Percentiles rank a stretch among this genome's conserved stretches.
Conservation (phyloP, 2,113 vertebrate species). For the Catharus minimus region DNA sequence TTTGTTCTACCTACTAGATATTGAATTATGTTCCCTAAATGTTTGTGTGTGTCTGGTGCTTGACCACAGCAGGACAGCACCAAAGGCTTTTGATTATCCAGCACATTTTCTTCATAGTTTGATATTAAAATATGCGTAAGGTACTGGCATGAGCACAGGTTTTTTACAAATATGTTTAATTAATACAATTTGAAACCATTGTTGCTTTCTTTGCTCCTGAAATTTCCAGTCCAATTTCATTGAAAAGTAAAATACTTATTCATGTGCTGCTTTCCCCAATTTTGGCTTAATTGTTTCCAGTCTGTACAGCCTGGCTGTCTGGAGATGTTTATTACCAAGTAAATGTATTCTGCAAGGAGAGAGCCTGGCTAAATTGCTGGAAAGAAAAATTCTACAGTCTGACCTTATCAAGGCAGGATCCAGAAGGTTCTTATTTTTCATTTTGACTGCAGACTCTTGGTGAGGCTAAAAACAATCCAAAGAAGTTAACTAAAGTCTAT, state of each 20-base stretch:
- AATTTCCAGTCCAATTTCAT: slow-evolving; percentile 32
- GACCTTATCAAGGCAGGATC: slow-evolving; percentile 57
- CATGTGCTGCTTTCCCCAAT: slow-evolving; percentile 23
- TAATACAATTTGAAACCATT: slow-evolving; percentile 14
- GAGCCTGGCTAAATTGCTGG: slow-evolving; percentile 40
- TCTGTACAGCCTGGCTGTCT: slow-evolving; percentile 36
- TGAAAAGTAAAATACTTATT: slow-evolving; percentile 37
- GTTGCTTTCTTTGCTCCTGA: slow-evolving; percentile 6
- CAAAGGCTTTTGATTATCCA: background rate
- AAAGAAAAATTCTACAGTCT: slow-evolving; percentile 54
- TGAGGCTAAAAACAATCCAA: background rate
- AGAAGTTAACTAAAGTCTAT: slow-evolving; percentile 29
- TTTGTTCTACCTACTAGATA: background rate
- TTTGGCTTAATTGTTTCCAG: slow-evolving; percentile 63
- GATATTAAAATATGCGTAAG: background rate
- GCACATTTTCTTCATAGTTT: background rate
- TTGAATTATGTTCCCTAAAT: background rate
- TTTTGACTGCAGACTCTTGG: background rate
- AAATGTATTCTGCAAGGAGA: slow-evolving; percentile 60
- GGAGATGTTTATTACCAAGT: slow-evolving; percentile 54
- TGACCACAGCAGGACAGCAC: background rate
- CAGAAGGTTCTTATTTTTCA: slow-evolving; percentile 64
- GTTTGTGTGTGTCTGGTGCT: background rate
- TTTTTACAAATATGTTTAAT: slow-evolving; percentile 12
- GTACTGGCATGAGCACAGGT: background rate